Base-by-base conservation (phyloP, 2,888 invertebrate genomes). In the Trissonchulus latispiculum region DNA sequence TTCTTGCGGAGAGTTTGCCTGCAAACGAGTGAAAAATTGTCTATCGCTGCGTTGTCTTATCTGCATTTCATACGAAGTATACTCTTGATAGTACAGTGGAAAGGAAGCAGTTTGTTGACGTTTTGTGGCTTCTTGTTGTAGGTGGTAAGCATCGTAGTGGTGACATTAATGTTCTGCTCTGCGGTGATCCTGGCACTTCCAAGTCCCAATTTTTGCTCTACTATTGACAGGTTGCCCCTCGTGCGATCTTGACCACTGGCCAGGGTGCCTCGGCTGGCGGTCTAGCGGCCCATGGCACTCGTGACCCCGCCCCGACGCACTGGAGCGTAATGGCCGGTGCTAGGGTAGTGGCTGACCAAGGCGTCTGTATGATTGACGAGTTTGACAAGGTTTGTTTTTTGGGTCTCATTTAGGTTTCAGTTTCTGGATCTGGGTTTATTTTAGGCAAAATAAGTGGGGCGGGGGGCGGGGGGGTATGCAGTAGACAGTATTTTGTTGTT, bases 251-350 rank as follows among this genome's bases (percentile, higher is more conserved):
- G 83, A 95, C 97, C 0, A 99, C 99, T 0, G 99, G 97, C 0
- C 96, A 96, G 84, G 97, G 99, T 36, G 97, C 99, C 0, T 95
- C 95, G 76, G 97, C 97, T 31, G 99, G 99, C 2, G 99, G 99
- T 89, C 87, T 99, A 71, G 99, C 99, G 0, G 99, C 99, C 0
- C 97, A 97, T 80, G 99, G 99, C 0, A 90, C 94, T 78, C 88
- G 91, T 74, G 95, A 92, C 82, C 93, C 94, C 0, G 89, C 92
- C 0, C 92, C 92, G 0, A 89, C 89, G 77, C 97, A 99, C 79
- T 99, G 99, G 99, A 97, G 96, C 0, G 85, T 99, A 33, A 99
- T 99, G 86, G 99, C 99, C 0, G 99, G 99, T 1, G 99, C 99
- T 2, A 85, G 99, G 71, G 99, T 99, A 0, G 84, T 99, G 69